These are phyloP conservation scores for Garrulus glandarius DNA, from an alignment of 2,797 vertebrate species.

Conservation along the genomic window DNA sequence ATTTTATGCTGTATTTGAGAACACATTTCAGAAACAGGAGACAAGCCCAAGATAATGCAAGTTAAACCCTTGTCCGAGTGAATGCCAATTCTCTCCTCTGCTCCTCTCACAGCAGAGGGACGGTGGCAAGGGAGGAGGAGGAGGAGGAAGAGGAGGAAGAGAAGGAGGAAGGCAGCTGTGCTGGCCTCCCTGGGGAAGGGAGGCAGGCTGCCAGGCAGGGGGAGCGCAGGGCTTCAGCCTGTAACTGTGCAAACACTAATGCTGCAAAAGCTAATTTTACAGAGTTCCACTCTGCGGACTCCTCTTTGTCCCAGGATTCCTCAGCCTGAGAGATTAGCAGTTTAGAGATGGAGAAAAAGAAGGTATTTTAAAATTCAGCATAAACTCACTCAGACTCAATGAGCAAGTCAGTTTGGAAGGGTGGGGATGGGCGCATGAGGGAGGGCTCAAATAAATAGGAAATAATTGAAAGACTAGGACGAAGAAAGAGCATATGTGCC, in stretches of 20 bases:
- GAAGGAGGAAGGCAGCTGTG: not conserved
- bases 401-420: conserved; percentile 53
- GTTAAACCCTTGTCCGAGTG: not conserved
- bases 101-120: not conserved
- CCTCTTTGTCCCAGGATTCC: conserved; percentile 79
- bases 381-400: conserved; percentile 62
- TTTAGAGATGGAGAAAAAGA: conserved; percentile 74
- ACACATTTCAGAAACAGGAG: not conserved
- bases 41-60: not conserved
- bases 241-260: conserved; percentile 76
- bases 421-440: not conserved
- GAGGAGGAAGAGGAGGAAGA: not conserved
- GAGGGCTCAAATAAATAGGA: conserved; percentile 11
- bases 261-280: conserved; percentile 80
- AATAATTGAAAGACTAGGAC: not conserved
- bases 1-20: not conserved
- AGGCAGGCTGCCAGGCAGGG: conserved; percentile 51
- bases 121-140: not conserved
- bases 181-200: conserved; percentile 5
- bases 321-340: conserved; percentile 78
- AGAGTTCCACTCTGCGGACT: conserved; percentile 78
- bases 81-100: not conserved
- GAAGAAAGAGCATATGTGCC: not conserved
- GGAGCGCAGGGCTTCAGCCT: conserved; percentile 66
- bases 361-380: conserved; percentile 78